A percentile compares a stretch with the other conserved stretches of the same genome.
Evolutionary conservation across 2,113 vertebrate species (phyloP).

Genomic region (Oriolus oriolus): DNA sequence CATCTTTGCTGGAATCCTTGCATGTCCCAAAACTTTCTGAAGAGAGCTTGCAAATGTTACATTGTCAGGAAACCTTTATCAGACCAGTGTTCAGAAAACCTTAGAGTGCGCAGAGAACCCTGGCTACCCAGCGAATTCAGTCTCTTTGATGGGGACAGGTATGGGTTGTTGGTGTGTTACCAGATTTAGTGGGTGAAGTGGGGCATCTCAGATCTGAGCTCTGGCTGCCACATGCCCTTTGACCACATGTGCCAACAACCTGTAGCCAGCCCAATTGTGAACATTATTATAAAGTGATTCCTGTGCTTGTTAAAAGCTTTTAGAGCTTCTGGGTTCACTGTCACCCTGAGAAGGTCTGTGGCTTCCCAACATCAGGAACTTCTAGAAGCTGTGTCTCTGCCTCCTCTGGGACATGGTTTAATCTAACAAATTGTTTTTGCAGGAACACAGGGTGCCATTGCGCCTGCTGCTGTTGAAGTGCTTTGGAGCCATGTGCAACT

Average conservation of each 20-base stretch:
- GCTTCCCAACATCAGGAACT: background rate
- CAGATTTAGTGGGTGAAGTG: background rate
- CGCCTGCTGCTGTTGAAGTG: conserved; percentile 93
- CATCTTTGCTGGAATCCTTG: background rate
- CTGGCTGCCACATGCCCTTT: background rate
- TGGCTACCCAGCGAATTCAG: background rate
- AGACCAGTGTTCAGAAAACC: background rate
- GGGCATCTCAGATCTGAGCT: background rate
- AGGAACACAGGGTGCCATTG: conserved; percentile 89
- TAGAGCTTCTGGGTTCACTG: background rate
- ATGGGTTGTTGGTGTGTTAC: background rate
- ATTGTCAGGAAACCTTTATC: background rate
- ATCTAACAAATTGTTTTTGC: background rate
- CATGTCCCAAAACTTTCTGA: background rate
- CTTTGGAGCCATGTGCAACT: conserved; percentile 95
- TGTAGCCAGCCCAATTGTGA: background rate
- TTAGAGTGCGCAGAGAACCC: background rate
- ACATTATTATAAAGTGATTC: fast-evolving
- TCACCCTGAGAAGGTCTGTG: background rate
- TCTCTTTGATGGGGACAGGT: background rate
- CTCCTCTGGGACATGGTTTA: background rate
- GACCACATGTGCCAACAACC: fast-evolving
- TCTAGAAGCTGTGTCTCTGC: background rate
- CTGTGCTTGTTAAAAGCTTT: background rate
- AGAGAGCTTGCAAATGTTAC: background rate